phyloP scores from a whole-genome alignment of 2,113 vertebrate genomes.

The Gambusia holbrooki region DNA sequence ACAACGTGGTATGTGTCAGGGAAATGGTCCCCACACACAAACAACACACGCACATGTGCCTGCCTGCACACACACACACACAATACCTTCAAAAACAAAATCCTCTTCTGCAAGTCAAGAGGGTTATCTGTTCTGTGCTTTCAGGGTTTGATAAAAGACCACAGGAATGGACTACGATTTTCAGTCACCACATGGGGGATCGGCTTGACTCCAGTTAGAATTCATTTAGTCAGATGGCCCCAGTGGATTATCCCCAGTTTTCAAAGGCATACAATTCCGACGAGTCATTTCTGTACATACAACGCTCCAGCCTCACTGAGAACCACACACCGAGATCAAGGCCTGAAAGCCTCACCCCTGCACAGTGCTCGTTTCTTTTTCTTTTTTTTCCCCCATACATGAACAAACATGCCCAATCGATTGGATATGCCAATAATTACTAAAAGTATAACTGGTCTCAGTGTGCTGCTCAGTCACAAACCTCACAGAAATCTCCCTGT shows the following conservation, averaged over 20 bases:
- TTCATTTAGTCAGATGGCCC: slow-evolving; percentile 61
- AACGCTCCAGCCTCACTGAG: slow-evolving; percentile 69
- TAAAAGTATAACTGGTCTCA: neutral
- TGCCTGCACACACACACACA: too few relatives aligned
- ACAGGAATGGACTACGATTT: slow-evolving; percentile 76
- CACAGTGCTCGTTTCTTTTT: neutral
- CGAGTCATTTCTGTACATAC: slow-evolving; percentile 87
- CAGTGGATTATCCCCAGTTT: slow-evolving; percentile 78
- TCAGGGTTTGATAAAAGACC: slow-evolving; percentile 61
- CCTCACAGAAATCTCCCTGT: neutral
- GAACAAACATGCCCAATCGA: slow-evolving; percentile 24
- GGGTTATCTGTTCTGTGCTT: slow-evolving; percentile 12
- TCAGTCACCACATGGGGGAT: slow-evolving; percentile 74
- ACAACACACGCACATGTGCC: too few relatives aligned
- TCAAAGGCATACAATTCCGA: slow-evolving; percentile 80
- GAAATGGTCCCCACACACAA: too few relatives aligned
- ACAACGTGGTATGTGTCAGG: too few relatives aligned
- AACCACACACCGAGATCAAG: slow-evolving; percentile 11
- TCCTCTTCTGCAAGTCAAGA: slow-evolving; percentile 26
- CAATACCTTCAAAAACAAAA: too few relatives aligned
- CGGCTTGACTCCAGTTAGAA: slow-evolving; percentile 71
- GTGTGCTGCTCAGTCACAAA: neutral
- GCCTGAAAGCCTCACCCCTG: slow-evolving; percentile 11
- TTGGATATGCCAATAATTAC: neutral
- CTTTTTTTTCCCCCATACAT: slow-evolving; percentile 13